phyloP scores from a whole-genome alignment of 2,888 invertebrate genomes.

The Ametastegia equiseti region DNA sequence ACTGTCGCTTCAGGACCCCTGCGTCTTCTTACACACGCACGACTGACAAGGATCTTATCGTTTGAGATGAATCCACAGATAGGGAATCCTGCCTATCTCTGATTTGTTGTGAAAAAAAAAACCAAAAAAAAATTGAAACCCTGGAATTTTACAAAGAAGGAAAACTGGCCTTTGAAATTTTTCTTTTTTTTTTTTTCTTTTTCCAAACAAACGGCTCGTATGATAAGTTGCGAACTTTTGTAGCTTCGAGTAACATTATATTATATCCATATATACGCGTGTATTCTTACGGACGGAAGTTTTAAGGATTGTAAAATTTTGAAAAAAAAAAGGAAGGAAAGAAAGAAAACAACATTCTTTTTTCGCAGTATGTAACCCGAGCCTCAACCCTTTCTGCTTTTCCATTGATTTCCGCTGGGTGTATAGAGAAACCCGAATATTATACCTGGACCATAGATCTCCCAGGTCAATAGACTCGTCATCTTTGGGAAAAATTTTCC shows the following conservation, averaged over 20 bases:
- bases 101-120: slow-evolving; percentile 33
- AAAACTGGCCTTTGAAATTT: neutral
- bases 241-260: neutral
- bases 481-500: slow-evolving; percentile 13
- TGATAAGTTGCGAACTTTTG: neutral
- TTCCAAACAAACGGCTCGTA: neutral
- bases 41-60: slow-evolving; percentile 39
- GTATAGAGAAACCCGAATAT: neutral
- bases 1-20: slow-evolving; percentile 16
- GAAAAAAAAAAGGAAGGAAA: neutral
- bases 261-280: neutral
- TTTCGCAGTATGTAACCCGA: slow-evolving; percentile 37
- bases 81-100: slow-evolving; percentile 1
- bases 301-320: neutral
- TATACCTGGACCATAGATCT: neutral
- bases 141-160: neutral
- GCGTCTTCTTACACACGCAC: slow-evolving; percentile 34
- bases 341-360: neutral
- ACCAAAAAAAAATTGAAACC: slow-evolving; percentile 31
- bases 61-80: slow-evolving; percentile 32
- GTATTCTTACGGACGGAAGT: neutral
- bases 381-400: slow-evolving; percentile 12
- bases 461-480: slow-evolving; percentile 35
- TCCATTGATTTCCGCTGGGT: neutral
- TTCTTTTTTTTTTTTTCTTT: neutral